Percentiles rank a stretch among this genome's conserved stretches.
Conservation (phyloP, 1,140 invertebrate species). For the Phocides pigmalion region DNA sequence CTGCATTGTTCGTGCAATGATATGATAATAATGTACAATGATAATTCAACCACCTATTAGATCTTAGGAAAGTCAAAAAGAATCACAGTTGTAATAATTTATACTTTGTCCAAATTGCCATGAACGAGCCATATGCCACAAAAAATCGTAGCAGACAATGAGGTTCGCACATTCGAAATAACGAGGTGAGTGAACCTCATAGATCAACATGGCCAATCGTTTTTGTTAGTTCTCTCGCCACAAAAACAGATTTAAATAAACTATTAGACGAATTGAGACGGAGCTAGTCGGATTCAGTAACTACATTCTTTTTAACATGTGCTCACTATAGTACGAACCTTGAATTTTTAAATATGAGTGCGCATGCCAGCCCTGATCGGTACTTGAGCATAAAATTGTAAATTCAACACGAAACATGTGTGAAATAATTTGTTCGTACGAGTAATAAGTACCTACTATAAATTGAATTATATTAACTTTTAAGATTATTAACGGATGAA, state of each 20-base stretch:
- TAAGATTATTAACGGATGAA: too few species aligned
- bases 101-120: constrained; percentile 52
- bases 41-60: too few species aligned
- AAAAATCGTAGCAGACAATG: constrained; percentile 74
- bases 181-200: constrained; percentile 71
- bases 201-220: constrained; percentile 66
- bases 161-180: constrained; percentile 74
- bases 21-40: too few species aligned
- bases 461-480: not conserved
- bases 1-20: constrained; percentile 53
- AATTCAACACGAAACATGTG: not conserved
- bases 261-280: constrained; percentile 52
- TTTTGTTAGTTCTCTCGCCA: constrained; percentile 66
- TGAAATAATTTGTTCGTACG: not conserved
- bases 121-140: constrained; percentile 69
- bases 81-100: constrained; percentile 45
- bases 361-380: constrained; percentile 4
- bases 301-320: constrained; percentile 45
- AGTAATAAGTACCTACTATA: not conserved
- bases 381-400: not conserved
- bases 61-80: too few species aligned
- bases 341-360: constrained; percentile 3
- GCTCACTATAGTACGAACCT: constrained; percentile 16
- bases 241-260: constrained; percentile 73
- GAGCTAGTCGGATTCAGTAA: constrained; percentile 38